These are phyloP conservation scores for Drosophila meridionalis DNA, from an alignment of 2,888 invertebrate species.

Conservation along the genomic window DNA sequence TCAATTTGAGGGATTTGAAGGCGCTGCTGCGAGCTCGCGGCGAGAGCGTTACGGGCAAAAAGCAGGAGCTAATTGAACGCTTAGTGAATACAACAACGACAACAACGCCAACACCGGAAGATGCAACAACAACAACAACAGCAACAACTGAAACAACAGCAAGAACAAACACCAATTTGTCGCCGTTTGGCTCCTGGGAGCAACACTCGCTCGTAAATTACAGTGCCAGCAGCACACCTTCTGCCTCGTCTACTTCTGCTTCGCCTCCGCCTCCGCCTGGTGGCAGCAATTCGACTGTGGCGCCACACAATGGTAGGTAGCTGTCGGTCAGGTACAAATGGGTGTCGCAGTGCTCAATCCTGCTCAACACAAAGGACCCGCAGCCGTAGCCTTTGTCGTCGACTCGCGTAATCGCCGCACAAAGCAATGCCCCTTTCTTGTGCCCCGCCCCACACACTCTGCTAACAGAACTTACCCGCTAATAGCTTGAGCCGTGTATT, in stretches of 20 bases:
- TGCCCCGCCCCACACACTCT: not conserved
- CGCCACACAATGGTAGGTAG: slow-evolving; percentile 59
- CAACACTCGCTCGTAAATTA: slow-evolving; percentile 47
- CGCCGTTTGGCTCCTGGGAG: slow-evolving; percentile 34
- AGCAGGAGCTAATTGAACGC: slow-evolving; percentile 74
- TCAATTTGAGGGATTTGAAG: slow-evolving; percentile 71
- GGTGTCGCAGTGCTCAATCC: slow-evolving; percentile 14
- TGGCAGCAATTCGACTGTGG: slow-evolving; percentile 23
- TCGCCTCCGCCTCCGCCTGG: not conserved
- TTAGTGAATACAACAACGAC: slow-evolving; percentile 50
- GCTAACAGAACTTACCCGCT: slow-evolving; percentile 36
- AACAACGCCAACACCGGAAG: slow-evolving; percentile 6
- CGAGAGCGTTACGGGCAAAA: slow-evolving; percentile 69
- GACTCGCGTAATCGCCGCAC: slow-evolving; percentile 21
- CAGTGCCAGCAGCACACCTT: slow-evolving; percentile 18
- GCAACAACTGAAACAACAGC: slow-evolving; percentile 5
- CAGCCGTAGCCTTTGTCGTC: slow-evolving; percentile 22
- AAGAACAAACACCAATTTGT: slow-evolving; percentile 58
- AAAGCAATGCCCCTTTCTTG: slow-evolving; percentile 14
- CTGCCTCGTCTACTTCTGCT: not conserved
- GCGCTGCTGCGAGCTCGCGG: slow-evolving; percentile 70
- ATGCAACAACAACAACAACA: slow-evolving; percentile 17
- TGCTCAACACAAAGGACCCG: slow-evolving; percentile 19
- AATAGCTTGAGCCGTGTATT: slow-evolving; percentile 23
- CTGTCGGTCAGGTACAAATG: slow-evolving; percentile 25